Conservation (phyloP, 2,113 vertebrate species). For the Platysternon megacephalum region DNA sequence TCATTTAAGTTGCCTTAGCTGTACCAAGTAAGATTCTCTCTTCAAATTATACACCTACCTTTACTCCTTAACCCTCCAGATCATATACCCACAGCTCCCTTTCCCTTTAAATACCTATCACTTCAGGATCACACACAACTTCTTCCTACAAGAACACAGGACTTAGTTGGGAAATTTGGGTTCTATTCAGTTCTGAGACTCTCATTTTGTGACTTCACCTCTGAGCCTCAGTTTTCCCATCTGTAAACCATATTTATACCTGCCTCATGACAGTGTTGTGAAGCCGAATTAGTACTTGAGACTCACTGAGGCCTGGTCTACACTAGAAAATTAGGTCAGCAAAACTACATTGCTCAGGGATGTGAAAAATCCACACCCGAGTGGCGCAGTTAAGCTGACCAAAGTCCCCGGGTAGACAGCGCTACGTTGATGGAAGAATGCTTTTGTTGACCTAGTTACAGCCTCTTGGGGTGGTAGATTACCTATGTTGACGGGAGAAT, state of each 20-base stretch:
- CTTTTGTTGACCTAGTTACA: not conserved
- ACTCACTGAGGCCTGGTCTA: not conserved
- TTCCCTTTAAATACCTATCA: not conserved
- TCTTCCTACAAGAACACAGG: not conserved
- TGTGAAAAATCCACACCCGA: not conserved
- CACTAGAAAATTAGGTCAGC: not conserved
- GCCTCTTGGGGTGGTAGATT: not conserved
- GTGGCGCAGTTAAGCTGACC: no score
- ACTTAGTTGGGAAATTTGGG: not conserved
- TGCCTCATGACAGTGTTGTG: not conserved
- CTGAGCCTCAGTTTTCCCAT: not conserved
- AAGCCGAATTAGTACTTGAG: not conserved
- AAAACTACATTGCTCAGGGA: not conserved
- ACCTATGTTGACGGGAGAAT: not conserved
- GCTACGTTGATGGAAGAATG: not conserved
- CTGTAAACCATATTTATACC: not conserved
- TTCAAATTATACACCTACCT: not conserved
- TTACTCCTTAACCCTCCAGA: not conserved
- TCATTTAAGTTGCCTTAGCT: accelerated
- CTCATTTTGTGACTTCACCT: not conserved
- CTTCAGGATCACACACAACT: not conserved
- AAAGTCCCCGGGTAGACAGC: not conserved
- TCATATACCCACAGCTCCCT: accelerated
- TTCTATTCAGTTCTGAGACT: not conserved
- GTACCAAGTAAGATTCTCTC: not conserved